Evolutionary conservation across 1,140 invertebrate species (phyloP), one percentile per base, ranked within the genome.

Genomic region (Pogonognathellus flavescens): DNA sequence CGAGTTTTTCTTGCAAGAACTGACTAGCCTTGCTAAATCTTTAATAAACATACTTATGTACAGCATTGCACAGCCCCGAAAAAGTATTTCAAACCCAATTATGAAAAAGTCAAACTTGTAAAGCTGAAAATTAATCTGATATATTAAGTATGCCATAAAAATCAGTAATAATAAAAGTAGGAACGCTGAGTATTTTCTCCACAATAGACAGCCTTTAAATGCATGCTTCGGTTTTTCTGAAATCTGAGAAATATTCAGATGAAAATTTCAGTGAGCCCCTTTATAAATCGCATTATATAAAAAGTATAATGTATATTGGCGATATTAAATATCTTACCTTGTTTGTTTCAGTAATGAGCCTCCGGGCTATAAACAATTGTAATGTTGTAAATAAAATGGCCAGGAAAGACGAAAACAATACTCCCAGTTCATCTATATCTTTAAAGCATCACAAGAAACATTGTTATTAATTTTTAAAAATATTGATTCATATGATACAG

Each of bases 151-250:
- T 25, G 41, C 31, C 13, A 76, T 14, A 18, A n/a, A 0, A 31
- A 31, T 0, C 10, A 50, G 14, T 9, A 4, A n/a, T 13, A 76
- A 9, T 18, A 76, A n/a, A 1, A 81, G 52, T 25, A 55, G 80
- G 31, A 81, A 53, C 18, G 55, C 7, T 1, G 50, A 55, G 16
- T 41, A 81, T 25, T 57, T 81, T 81, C 80, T 81, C 80, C 80
- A 81, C 18, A 81, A 50, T 4, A 25, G 20, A 13, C 80, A 53
- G 10, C 80, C 55, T 57, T 20, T 13, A 53, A 55, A 18, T 57
- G 53, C 20, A 55, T 52, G 20, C 18, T 16, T 55, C 80, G 80
- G 80, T 16, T 81, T 55, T 55, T 81, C 80, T 22, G 18, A 55
- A 25, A 81, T 81, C 80, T 81, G 16, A 11, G 16, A 76, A 49